A percentile compares a stretch with the other conserved stretches of the same genome.
These are phyloP conservation scores for Sinonovacula constricta DNA, from an alignment of 1,140 invertebrate genomes.

Conservation along the genomic window DNA sequence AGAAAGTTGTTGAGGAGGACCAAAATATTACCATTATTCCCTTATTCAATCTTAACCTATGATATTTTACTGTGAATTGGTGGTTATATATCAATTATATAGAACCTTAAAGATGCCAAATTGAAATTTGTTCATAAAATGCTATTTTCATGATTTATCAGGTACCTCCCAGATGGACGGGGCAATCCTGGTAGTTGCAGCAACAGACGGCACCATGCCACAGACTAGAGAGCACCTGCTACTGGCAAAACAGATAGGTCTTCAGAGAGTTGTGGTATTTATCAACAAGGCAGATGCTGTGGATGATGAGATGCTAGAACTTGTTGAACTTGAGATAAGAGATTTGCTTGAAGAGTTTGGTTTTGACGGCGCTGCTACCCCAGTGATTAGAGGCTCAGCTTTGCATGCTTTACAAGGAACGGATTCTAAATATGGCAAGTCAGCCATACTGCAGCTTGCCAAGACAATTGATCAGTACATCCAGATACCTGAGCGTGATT, in stretches of 20 bases:
- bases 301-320: conserved; percentile 94
- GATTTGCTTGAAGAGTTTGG: conserved; percentile 92
- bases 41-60: no score
- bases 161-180: conserved; percentile 99
- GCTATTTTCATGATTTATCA: no score
- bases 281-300: conserved; percentile 97
- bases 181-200: conserved; percentile 98
- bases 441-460: conserved; percentile 90
- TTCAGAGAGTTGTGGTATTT: conserved; percentile 94
- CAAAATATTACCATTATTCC: no score
- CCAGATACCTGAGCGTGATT: conserved; percentile 91
- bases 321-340: conserved; percentile 97
- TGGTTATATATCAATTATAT: no score
- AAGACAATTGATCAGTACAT: conserved; percentile 93
- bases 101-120: no score
- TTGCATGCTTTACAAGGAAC: conserved; percentile 90
- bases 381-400: conserved; percentile 93
- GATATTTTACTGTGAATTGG: no score
- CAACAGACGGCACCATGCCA: conserved; percentile 99
- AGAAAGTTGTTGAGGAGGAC: no score
- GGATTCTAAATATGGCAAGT: conserved; percentile 89
- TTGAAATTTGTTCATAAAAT: no score
- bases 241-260: conserved; percentile 97
- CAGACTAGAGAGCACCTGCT: conserved; percentile 98
- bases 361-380: conserved; percentile 87